phyloP scores from a whole-genome alignment of 2,888 invertebrate genomes.

The Laothoe populi region DNA sequence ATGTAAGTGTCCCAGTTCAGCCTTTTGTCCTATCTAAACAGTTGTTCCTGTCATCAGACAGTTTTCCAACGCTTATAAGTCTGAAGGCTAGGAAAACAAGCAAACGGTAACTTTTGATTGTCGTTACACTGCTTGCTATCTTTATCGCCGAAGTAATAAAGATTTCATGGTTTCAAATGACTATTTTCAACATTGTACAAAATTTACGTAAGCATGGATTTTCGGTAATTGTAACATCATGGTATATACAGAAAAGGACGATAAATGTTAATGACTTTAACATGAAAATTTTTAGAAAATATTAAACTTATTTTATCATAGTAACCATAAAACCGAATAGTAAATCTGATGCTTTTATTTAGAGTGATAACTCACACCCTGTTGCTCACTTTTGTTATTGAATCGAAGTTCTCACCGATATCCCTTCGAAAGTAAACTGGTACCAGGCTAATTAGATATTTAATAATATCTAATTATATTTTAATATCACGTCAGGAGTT shows the following conservation, averaged over 20 bases:
- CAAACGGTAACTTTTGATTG: slow-evolving; percentile 14
- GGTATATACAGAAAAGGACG: neutral
- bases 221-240: neutral
- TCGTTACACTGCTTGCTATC: slow-evolving; percentile 8
- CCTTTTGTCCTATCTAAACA: slow-evolving; percentile 71
- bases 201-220: neutral
- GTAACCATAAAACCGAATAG: too few relatives aligned
- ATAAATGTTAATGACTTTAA: neutral
- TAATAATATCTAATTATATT: too few relatives aligned
- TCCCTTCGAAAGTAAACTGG: too few relatives aligned
- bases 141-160: neutral
- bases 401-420: too few relatives aligned
- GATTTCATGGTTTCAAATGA: neutral
- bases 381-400: too few relatives aligned
- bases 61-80: slow-evolving; percentile 38
- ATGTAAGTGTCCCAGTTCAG: slow-evolving; percentile 66
- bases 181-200: neutral
- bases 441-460: too few relatives aligned
- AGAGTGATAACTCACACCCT: too few relatives aligned
- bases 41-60: slow-evolving; percentile 55
- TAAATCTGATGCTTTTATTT: too few relatives aligned
- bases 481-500: too few relatives aligned
- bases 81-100: slow-evolving; percentile 7
- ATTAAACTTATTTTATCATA: too few relatives aligned
- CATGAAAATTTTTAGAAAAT: too few relatives aligned